A percentile compares a stretch with the other conserved stretches of the same genome.
phyloP scores from a whole-genome alignment of 2,888 invertebrate species.

The Galerucella calmariensis region DNA sequence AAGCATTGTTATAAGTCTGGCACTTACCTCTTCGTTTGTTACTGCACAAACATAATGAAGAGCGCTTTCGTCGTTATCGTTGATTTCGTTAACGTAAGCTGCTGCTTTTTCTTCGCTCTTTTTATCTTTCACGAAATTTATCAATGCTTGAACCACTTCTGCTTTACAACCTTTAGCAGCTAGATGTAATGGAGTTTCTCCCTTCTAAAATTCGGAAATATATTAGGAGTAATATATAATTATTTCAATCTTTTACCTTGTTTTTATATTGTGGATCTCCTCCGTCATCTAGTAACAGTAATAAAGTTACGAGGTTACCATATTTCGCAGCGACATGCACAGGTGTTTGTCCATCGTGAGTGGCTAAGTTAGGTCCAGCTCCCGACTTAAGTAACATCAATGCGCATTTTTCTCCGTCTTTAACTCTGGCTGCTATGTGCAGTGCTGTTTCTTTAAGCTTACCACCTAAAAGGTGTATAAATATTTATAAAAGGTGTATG shows the following conservation, averaged over 20 bases:
- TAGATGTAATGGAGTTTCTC: slow-evolving; percentile 96
- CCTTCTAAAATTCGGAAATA: slow-evolving; percentile 70
- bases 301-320: slow-evolving; percentile 88
- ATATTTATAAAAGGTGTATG: no score
- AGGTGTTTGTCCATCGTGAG: slow-evolving; percentile 96
- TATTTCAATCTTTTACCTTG: slow-evolving; percentile 66
- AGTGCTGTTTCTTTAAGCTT: slow-evolving; percentile 92
- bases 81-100: slow-evolving; percentile 87
- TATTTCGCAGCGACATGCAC: slow-evolving; percentile 95
- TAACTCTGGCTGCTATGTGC: slow-evolving; percentile 95
- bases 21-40: slow-evolving; percentile 74
- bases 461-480: slow-evolving; percentile 71
- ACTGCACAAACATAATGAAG: slow-evolving; percentile 95
- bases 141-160: slow-evolving; percentile 87
- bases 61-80: slow-evolving; percentile 92
- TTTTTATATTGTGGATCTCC: slow-evolving; percentile 93
- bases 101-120: slow-evolving; percentile 82
- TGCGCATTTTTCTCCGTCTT: slow-evolving; percentile 92
- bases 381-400: slow-evolving; percentile 98
- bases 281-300: slow-evolving; percentile 90
- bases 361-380: slow-evolving; percentile 94
- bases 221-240: neutral
- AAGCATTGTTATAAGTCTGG: neutral
- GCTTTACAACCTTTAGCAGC: slow-evolving; percentile 89
- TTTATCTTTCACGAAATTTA: slow-evolving; percentile 82